Evolutionary conservation across 2,113 vertebrate species (phyloP), one percentile per base, ranked within the genome.

Genomic region (Upupa epops): DNA sequence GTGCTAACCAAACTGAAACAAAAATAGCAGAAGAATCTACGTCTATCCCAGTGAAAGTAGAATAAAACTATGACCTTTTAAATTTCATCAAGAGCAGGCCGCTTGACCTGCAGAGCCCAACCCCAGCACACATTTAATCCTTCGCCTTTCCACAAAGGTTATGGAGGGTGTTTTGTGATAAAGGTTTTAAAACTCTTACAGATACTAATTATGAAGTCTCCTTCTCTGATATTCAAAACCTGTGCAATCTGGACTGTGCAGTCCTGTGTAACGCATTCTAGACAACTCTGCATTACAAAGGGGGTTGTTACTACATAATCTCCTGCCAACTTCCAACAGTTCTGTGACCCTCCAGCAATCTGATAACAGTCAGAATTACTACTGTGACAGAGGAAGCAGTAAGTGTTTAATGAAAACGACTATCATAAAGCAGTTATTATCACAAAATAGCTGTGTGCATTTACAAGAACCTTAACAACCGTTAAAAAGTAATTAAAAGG

Each of bases 381-480:
- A 11, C 29, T 31, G 28, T 17, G 25, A 94, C 6, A 71, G 5
- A 64, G 13, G 8, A 78, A 64, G 40, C 36, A 17, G 52, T 75
- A 55, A 3, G 15, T 81, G 63, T 63, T 66, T 72, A 31, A 88
- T 69, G 13, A 69, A 71, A 71, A 9, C 20, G 18, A 19, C 12
- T 36, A 13, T 4, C 24, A 59, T 68, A 46, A 63, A 80, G 46
- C 1, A 68, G 18, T 8, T 32, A 15, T 70, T 63, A 83, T 3
- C 34, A 34, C 3, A 0, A 25, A 40, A 49, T 2, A 8, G 7
- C 17, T 40, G 31, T 5, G 7, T 32, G 13, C 5, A 2, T 25
- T 60, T 45, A 51, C 66, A 81, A 58, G 16, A 73, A 5, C 5
- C 8, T 61, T 72, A 88, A 69, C 9, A n/a, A 25, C 29, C 12